Conservation (phyloP, 2,113 vertebrate species). For the Pachypanchax playfairii region DNA sequence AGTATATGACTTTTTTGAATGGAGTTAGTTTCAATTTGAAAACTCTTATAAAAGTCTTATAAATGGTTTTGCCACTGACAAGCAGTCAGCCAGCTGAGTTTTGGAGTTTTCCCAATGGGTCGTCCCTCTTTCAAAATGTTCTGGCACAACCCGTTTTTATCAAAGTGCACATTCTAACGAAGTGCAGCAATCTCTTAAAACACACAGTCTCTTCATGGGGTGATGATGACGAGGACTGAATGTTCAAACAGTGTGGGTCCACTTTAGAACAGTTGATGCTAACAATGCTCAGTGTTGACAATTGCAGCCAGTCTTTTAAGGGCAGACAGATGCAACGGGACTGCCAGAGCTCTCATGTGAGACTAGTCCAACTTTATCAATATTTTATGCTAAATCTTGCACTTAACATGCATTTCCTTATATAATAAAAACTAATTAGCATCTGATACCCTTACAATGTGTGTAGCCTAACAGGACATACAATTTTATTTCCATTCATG, state of each 20-base stretch:
- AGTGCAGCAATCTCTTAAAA: neutral
- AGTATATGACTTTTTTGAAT: too few relatives aligned
- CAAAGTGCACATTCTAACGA: neutral
- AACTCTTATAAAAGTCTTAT: too few relatives aligned
- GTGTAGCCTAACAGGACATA: neutral
- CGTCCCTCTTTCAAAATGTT: neutral
- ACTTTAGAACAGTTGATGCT: neutral
- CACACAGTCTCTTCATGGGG: neutral
- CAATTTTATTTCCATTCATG: neutral
- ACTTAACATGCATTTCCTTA: neutral
- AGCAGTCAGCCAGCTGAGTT: constrained; percentile 1
- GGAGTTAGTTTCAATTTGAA: too few relatives aligned
- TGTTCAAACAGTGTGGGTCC: neutral
- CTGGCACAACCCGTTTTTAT: constrained; percentile 7
- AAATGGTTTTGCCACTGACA: constrained; percentile 3
- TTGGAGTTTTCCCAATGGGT: neutral
- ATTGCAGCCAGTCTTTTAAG: neutral
- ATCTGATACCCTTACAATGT: neutral
- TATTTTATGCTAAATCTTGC: neutral
- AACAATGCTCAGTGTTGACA: neutral
- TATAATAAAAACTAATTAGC: too few relatives aligned
- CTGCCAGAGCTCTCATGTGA: neutral
- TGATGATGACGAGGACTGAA: neutral
- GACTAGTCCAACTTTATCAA: neutral
- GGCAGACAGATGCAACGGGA: too few relatives aligned